Evolutionary conservation across 2,888 invertebrate genomes (phyloP), one percentile per base, ranked within the genome.

Genomic region (Andrena fulva): DNA sequence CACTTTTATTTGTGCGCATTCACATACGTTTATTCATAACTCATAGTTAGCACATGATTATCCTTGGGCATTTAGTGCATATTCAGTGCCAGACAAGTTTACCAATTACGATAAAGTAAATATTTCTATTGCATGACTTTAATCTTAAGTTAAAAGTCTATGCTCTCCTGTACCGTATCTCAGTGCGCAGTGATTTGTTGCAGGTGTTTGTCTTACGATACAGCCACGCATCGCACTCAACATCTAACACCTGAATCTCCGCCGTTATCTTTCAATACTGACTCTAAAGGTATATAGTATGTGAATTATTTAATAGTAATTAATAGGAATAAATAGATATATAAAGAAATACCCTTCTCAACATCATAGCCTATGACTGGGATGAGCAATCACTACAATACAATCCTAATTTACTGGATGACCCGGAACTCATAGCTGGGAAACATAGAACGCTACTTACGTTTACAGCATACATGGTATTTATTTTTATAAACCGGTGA

Each of bases 361-460:
- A 71, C 75, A 59, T 89, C 87, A 75, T 71, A 94, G 94, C 85
- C 88, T 89, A 91, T 48, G 94, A 94, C 29, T 94, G 94, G 93
- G 94, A 94, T 67, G 94, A 94, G 62, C 91, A 92, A 81, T 89
- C 91, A 48, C 71, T 92, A n/a, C 95, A 96, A 85, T 99, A 99
- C 92, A 97, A 97, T 89, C 98, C 99, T 0, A 97, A 97, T 94
- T 95, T 98, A 73, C 94, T 99, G 80, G 99, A 99, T 93, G 99
- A 99, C 94, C 99, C 99, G 0, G 98, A 98, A 93, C 94, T 98
- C 60, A 97, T 98, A 89, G 98, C 98, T 33, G 98, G 98, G 54
- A 98, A 98, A 94, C 98, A 98, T 94, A 95, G 98, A 83, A 98
- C 98, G 0, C 94, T 98, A 62, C 95, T 98, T 27, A 98, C 98